Conservation (phyloP, 2,113 vertebrate species). For the Oriolus oriolus region DNA sequence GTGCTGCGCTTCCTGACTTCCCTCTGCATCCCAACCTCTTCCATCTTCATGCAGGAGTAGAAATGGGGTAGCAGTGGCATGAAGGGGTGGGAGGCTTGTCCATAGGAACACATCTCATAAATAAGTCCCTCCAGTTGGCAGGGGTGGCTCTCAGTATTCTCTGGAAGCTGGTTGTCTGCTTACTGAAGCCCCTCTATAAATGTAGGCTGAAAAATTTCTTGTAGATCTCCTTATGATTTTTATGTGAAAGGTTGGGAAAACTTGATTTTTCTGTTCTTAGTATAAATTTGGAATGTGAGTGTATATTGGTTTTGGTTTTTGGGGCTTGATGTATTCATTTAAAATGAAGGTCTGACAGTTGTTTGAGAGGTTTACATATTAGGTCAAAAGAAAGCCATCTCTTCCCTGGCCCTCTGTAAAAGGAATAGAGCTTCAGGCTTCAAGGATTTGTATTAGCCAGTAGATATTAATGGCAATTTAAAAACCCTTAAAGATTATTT, state of each 20-base stretch:
- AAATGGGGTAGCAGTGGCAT: neutral
- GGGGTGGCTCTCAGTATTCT: neutral
- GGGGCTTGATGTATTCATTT: neutral
- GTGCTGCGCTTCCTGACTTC: accelerated
- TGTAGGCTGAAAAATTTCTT: neutral
- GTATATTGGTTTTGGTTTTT: neutral
- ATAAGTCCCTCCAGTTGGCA: neutral
- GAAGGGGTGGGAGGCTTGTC: neutral
- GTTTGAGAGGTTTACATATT: neutral
- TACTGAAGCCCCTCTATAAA: neutral
- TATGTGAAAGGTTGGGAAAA: neutral
- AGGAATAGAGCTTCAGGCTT: neutral
- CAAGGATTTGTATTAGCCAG: neutral
- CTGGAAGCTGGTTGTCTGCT: neutral
- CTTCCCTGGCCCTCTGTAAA: neutral
- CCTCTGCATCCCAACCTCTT: neutral
- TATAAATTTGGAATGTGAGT: neutral
- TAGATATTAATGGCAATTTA: neutral
- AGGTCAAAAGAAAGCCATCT: neutral
- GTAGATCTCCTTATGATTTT: neutral
- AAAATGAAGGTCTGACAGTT: neutral
- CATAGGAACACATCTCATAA: accelerated
- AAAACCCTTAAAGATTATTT: neutral
- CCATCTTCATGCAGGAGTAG: accelerated
- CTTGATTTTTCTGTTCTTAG: neutral